Conservation (phyloP, 2,888 invertebrate genomes). For the Pollenia amentaria region DNA sequence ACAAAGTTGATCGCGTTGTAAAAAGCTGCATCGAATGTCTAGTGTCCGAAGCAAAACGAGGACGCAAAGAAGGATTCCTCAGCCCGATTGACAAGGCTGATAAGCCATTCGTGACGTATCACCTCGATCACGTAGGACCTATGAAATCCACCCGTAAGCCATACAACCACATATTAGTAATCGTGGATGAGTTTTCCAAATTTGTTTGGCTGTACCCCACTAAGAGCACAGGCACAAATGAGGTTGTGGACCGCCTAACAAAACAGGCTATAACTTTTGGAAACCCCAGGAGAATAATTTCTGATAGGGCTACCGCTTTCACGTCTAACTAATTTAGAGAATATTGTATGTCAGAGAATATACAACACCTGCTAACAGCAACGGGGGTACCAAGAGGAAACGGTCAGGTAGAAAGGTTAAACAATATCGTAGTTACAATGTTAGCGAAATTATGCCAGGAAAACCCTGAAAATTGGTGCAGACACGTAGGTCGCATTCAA, state of each 20-base stretch:
- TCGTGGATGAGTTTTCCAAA: neutral
- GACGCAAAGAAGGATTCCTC: too few species aligned
- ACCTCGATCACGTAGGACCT: neutral
- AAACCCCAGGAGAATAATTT: neutral
- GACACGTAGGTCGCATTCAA: neutral
- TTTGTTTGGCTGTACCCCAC: too few species aligned
- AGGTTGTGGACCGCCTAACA: neutral
- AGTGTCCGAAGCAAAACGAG: neutral
- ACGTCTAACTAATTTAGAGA: too few species aligned
- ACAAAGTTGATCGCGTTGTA: neutral
- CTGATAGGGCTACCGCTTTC: conserved; percentile 4
- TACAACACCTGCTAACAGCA: too few species aligned
- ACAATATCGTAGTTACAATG: too few species aligned
- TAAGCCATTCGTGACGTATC: neutral
- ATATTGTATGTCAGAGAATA: too few species aligned
- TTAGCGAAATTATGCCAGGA: too few species aligned
- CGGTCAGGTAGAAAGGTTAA: too few species aligned
- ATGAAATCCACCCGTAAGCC: neutral
- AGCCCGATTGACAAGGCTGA: too few species aligned
- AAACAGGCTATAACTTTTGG: neutral
- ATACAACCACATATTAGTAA: neutral
- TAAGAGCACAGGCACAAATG: too few species aligned
- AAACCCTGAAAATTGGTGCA: neutral
- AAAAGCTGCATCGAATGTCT: conserved; percentile 16
- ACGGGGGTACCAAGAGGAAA: too few species aligned